A percentile compares a stretch with the other conserved stretches of the same genome.
Conservation (phyloP, 2,797 vertebrate species). For the Macropus fuliginosus region DNA sequence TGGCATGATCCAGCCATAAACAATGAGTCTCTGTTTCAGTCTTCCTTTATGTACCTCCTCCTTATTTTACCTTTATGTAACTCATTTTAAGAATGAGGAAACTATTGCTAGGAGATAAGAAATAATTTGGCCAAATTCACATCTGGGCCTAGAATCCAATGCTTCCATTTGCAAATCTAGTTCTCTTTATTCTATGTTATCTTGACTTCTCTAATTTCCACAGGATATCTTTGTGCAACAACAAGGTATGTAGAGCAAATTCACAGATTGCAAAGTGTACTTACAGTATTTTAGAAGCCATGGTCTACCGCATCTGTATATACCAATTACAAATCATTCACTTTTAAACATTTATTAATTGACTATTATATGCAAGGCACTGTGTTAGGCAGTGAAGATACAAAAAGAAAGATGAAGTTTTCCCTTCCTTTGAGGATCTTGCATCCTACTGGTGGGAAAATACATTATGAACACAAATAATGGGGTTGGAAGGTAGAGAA, state of each 20-base stretch:
- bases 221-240: not conserved
- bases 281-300: not conserved
- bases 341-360: not conserved
- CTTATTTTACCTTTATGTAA: not conserved
- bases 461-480: not conserved
- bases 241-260: not conserved
- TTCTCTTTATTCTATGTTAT: not conserved
- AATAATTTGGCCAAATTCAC: not conserved
- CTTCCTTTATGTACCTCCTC: not conserved
- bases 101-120: not conserved
- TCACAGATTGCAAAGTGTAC: not conserved
- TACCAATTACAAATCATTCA: not conserved
- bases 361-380: not conserved
- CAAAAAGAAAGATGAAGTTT: not conserved
- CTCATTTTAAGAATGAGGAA: not conserved
- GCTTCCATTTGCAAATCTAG: not conserved
- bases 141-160: not conserved
- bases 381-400: not conserved
- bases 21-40: not conserved
- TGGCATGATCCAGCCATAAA: not conserved
- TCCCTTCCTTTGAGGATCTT: not conserved
- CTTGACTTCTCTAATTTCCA: not conserved
- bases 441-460: not conserved
- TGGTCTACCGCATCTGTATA: not conserved
- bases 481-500: no score